A percentile compares a stretch with the other conserved stretches of the same genome.
Conservation (phyloP, 1,140 invertebrate species). For the Apolygus lucorum region DNA sequence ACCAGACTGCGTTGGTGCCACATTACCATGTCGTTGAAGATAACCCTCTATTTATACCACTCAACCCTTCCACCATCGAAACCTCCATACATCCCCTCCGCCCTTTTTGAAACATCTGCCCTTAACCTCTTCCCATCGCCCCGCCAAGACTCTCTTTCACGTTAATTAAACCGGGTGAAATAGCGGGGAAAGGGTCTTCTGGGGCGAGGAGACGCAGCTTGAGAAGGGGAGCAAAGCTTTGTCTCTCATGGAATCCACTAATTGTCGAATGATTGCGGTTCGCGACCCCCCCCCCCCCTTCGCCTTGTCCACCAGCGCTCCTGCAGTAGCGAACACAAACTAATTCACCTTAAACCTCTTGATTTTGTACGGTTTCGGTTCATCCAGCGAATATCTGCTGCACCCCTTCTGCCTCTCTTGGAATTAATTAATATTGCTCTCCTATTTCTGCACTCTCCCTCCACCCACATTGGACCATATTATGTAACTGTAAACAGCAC, state of each 20-base stretch:
- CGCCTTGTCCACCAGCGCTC: neutral
- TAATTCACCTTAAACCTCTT: neutral
- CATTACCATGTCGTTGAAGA: no score
- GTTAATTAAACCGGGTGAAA: neutral
- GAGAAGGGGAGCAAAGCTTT: neutral
- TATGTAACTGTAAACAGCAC: no score
- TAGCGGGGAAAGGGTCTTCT: neutral
- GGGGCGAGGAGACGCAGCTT: neutral
- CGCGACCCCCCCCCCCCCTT: neutral
- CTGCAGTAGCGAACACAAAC: neutral
- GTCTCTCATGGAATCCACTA: neutral
- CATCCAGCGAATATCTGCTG: neutral
- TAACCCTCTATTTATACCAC: no score
- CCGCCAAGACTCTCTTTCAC: no score
- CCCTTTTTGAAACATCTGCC: no score
- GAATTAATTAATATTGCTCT: neutral
- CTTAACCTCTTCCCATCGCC: no score
- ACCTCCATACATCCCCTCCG: no score
- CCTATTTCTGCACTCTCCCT: no score
- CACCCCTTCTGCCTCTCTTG: neutral
- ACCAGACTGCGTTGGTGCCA: no score
- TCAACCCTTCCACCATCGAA: no score
- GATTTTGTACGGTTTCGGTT: neutral
- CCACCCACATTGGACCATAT: no score
- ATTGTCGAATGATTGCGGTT: conserved; percentile 1